These are phyloP conservation scores for Drymonia ruficornis DNA, from an alignment of 2,888 invertebrate genomes.

Conservation along the genomic window DNA sequence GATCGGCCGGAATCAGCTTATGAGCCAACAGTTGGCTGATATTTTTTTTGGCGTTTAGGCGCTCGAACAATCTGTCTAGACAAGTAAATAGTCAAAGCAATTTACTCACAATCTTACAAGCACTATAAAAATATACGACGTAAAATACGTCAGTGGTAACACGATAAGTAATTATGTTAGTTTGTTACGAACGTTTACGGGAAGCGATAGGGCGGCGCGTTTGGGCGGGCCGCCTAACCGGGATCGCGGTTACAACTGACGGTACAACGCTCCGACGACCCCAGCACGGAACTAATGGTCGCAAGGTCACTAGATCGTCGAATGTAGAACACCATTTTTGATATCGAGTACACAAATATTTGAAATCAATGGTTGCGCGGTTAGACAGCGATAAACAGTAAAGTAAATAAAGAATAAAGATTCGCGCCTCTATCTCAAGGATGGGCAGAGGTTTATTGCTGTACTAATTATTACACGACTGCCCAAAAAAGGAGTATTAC, in stretches of 20 bases:
- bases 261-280: slow-evolving; percentile 31
- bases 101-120: neutral
- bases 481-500: too few species aligned
- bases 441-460: too few species aligned
- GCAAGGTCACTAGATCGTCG: slow-evolving; percentile 24
- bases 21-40: too few species aligned
- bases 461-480: too few species aligned
- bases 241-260: slow-evolving; percentile 52
- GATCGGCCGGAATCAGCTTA: too few species aligned
- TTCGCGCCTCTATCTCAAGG: too few species aligned
- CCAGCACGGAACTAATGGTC: slow-evolving; percentile 31
- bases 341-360: neutral
- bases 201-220: slow-evolving; percentile 36
- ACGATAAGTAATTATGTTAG: slow-evolving; percentile 7
- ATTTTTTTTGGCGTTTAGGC: too few species aligned
- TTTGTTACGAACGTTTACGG: slow-evolving; percentile 10
- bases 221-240: slow-evolving; percentile 59
- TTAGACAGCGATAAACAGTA: too few species aligned
- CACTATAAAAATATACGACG: neutral
- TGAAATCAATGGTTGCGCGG: too few species aligned
- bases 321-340: slow-evolving; percentile 9
- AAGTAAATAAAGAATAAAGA: too few species aligned
- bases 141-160: neutral
- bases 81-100: too few species aligned
- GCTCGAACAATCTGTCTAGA: too few species aligned